phyloP scores from a whole-genome alignment of 2,888 invertebrate genomes.

The Leptinotarsa peninsularis region DNA sequence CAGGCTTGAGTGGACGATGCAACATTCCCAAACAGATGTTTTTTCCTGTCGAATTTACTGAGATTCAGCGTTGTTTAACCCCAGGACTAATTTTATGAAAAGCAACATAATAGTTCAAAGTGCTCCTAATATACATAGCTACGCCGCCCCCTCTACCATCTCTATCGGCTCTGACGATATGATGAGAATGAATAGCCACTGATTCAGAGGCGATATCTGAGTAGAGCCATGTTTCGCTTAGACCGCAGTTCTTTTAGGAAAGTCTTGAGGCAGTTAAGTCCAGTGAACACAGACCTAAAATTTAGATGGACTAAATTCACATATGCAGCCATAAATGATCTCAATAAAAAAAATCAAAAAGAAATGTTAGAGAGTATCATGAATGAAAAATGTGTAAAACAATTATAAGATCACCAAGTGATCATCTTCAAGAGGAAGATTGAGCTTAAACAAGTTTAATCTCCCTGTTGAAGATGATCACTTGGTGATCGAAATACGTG shows the following conservation, averaged over 20 bases:
- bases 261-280: neutral
- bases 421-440: too few relatives aligned
- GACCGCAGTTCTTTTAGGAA: neutral
- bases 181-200: neutral
- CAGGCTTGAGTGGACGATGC: neutral
- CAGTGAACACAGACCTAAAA: neutral
- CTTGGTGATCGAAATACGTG: too few relatives aligned
- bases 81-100: neutral
- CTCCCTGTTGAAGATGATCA: too few relatives aligned
- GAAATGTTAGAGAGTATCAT: too few relatives aligned
- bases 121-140: neutral
- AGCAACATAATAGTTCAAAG: neutral
- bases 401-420: too few relatives aligned
- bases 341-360: too few relatives aligned
- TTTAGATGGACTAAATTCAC: neutral
- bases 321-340: neutral
- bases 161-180: neutral
- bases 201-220: neutral
- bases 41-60: neutral
- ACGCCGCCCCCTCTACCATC: neutral
- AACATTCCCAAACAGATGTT: neutral
- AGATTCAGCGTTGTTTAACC: conserved; percentile 18
- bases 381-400: too few relatives aligned
- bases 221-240: neutral
- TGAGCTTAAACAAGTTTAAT: too few relatives aligned